Base-by-base conservation (phyloP, 2,797 vertebrate species). In the Danio choprae region DNA sequence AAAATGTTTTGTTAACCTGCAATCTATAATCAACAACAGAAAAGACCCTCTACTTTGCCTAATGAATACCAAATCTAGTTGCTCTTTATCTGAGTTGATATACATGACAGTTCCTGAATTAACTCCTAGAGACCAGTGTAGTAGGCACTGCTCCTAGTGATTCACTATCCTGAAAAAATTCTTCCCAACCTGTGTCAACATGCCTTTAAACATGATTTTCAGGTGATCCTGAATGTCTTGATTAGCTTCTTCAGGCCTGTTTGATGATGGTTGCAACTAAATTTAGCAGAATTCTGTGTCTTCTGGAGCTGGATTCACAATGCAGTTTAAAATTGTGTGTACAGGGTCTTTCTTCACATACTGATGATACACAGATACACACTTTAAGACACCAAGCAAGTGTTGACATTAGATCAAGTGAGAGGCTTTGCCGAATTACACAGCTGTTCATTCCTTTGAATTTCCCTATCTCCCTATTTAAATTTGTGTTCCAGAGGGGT, bases 401-500 rank as follows among this genome's bases (percentile, higher is more conserved):
- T 78, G 79, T 63, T 81, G 77, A 67, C 73, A 55, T 80, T 55
- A 72, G 56, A 59, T 55, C 11, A 75, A 73, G 41, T 64, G 50
- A 67, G 13, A 79, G 72, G 82, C 86, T 84, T 87, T 76, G 63
- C 87, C 87, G 85, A 84, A 81, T 84, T 77, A 90, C 91, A 91
- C 91, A 91, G 92, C 91, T 93, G 91, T 92, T 93, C 89, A 92
- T 92, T 91, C 88, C 87, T 89, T 86, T 93, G 84, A 93, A 89
- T 93, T 87, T 93, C 85, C 91, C 88, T 91, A 86, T 93, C 86
- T 94, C 89, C 89, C 90, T 91, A 92, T 93, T 91, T 83, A 92
- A 89, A 91, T 93, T 90, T 95, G 86, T 94, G 92, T 94, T 95
- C 88, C 94, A 95, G 94, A 95, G 89, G 94, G 93, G 90, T 95